Percentiles rank a stretch among this genome's conserved stretches.
Conservation (phyloP, 2,888 invertebrate species). For the Papilio protenor region DNA sequence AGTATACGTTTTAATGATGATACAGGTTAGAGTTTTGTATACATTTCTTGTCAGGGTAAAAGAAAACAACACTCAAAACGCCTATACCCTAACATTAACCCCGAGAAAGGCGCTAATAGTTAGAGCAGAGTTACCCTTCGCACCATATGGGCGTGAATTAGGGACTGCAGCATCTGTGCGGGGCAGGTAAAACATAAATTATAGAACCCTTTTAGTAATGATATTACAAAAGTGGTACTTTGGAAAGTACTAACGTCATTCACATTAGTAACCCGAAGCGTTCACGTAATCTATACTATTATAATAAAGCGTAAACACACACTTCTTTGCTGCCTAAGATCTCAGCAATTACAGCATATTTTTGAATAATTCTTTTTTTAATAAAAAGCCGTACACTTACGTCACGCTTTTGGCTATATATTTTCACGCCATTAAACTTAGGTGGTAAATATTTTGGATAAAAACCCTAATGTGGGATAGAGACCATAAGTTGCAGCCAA, state of each 20-base stretch:
- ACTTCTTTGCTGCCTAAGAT: no score
- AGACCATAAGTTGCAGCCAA: no score
- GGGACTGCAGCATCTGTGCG: conserved; percentile 65
- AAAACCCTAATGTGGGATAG: no score
- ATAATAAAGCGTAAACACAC: no score
- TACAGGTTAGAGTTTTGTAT: conserved; percentile 43
- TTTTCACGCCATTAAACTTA: no score
- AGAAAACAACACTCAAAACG: conserved; percentile 58
- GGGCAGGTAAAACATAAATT: conserved; percentile 77
- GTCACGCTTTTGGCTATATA: no score
- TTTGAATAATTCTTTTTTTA: no score
- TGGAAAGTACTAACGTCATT: conserved; percentile 57
- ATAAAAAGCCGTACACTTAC: no score
- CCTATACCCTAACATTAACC: conserved; percentile 57
- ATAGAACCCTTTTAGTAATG: conserved; percentile 67
- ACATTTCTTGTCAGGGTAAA: conserved; percentile 53
- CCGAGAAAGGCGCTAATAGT: conserved; percentile 71
- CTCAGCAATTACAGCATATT: no score
- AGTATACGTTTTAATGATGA: not conserved
- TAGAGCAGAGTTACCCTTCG: conserved; percentile 53
- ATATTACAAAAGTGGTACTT: conserved; percentile 70
- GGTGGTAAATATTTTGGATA: no score
- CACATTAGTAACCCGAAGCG: conserved; percentile 46
- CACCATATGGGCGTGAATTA: conserved; percentile 69
- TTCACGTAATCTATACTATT: no score